Base-by-base conservation (phyloP, 2,888 invertebrate species). In the Heteropelma amictum region DNA sequence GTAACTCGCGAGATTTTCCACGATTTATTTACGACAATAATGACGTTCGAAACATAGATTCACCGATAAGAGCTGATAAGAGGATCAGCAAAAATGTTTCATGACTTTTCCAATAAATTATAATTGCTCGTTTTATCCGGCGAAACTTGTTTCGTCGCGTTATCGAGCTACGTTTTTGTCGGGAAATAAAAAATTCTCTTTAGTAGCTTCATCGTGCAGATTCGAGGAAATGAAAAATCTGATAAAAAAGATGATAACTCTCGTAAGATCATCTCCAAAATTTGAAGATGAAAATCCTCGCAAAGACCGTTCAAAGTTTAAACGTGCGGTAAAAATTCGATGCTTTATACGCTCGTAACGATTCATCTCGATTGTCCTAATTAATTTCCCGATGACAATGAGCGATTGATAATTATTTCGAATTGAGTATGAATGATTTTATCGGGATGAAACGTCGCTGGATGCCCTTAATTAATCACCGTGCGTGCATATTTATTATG, bases 401-500 rank as follows among this genome's bases (percentile, higher is more conserved):
- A 38, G 26, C 40, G 38, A 47, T 61, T 40, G 42, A 54, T 12
- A 14, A 30, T 56, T 38, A 10, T 53, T 19, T n/a, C 35, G 54
- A 54, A n/a, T 12, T 30, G 33, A 17, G 28, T 33, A 47, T 21
- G 40, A 71, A 71, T 71, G 42, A 28, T 51, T 49, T 3, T 7
- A 2, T 14, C 12, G 54, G 1, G 51, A 63, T 12, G 38, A 8
- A 17, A 14, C 2, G 26, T 56, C 21, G 56, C 51, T 26, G 54
- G 30, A 56, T 33, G 63, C 56, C 71, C 71, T 75, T 38, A 63
- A 75, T 75, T 63, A 68, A 67, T 10, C 47, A 61, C 38, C 64
- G 69, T 60, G 30, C 54, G 71, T 71, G 58, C n/a, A n/a, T 63
- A 75, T 67, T 75, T 21, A 75, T 75, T 75, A 53, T 67, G 75